Percentiles rank a stretch among this genome's conserved stretches.
Evolutionary conservation across 2,888 invertebrate species (phyloP).

Genomic region (Aradus depressus): DNA sequence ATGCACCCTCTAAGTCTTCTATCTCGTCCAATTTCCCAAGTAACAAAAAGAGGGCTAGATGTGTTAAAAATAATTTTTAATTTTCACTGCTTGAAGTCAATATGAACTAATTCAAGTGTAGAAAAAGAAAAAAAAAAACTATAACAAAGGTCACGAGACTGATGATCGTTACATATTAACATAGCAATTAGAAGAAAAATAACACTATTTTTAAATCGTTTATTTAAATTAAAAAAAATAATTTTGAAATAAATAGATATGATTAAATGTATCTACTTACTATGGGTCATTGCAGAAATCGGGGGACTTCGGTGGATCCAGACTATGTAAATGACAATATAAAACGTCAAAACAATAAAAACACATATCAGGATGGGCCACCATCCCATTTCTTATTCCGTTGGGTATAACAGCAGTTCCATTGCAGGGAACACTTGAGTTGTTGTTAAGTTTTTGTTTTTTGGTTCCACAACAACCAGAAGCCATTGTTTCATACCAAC

Average conservation of each 20-base stretch:
- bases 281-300: slow-evolving; percentile 89
- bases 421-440: slow-evolving; percentile 45
- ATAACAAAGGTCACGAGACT: no score
- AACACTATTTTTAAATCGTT: no score
- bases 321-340: slow-evolving; percentile 83
- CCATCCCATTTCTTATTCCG: slow-evolving; percentile 40
- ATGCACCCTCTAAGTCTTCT: slow-evolving; percentile 94
- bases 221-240: no score
- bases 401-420: slow-evolving; percentile 35
- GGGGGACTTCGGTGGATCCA: slow-evolving; percentile 83
- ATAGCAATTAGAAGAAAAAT: no score
- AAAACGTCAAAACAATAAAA: slow-evolving; percentile 99
- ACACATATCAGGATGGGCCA: slow-evolving; percentile 92
- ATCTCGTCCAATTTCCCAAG: slow-evolving; percentile 97
- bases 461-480: slow-evolving; percentile 85
- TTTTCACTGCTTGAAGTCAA: no score
- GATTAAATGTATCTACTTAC: slow-evolving; percentile 50
- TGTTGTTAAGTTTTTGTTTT: slow-evolving; percentile 78
- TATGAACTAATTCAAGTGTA: not conserved
- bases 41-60: slow-evolving; percentile 97
- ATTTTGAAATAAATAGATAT: slow-evolving; percentile 1
- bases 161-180: no score
- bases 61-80: no score
- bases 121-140: not conserved
- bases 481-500: slow-evolving; percentile 48